Evolutionary conservation across 2,888 invertebrate genomes (phyloP).

Genomic region (Chrysodeixis includens): DNA sequence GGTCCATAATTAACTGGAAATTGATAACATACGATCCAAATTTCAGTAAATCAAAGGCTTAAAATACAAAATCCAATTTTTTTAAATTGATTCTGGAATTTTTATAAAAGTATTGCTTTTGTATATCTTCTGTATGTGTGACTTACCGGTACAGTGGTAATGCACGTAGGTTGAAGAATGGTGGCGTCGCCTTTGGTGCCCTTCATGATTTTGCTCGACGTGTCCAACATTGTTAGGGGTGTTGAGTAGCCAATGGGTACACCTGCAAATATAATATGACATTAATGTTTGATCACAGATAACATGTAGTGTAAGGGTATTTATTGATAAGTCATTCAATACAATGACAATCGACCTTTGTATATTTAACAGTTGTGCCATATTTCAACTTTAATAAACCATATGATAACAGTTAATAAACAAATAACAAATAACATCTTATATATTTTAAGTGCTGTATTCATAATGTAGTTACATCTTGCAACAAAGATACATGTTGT

Average conservation of each 20-base stretch:
- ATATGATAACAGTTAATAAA: background rate
- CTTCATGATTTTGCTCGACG: conserved; percentile 98
- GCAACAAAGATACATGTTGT: background rate
- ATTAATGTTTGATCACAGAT: background rate
- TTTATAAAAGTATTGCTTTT: no score
- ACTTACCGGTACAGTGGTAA: conserved; percentile 98
- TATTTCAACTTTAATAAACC: no score
- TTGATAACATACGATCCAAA: background rate
- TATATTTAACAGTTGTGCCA: no score
- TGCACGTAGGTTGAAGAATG: conserved; percentile 96
- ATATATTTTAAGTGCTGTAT: background rate
- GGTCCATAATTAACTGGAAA: conserved; percentile 96
- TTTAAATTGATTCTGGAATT: no score
- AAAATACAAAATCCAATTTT: no score
- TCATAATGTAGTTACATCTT: background rate
- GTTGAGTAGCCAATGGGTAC: conserved; percentile 99
- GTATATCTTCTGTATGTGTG: no score
- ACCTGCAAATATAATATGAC: conserved; percentile 85
- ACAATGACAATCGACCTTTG: no score
- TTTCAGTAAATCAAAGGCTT: no score
- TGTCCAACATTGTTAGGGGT: conserved; percentile 97
- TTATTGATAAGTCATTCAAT: no score
- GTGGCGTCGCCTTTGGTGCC: conserved; percentile 98
- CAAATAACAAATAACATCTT: background rate
- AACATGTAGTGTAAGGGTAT: no score